These are phyloP conservation scores for Albula glossodonta DNA, from an alignment of 2,113 vertebrate genomes.

Conservation along the genomic window DNA sequence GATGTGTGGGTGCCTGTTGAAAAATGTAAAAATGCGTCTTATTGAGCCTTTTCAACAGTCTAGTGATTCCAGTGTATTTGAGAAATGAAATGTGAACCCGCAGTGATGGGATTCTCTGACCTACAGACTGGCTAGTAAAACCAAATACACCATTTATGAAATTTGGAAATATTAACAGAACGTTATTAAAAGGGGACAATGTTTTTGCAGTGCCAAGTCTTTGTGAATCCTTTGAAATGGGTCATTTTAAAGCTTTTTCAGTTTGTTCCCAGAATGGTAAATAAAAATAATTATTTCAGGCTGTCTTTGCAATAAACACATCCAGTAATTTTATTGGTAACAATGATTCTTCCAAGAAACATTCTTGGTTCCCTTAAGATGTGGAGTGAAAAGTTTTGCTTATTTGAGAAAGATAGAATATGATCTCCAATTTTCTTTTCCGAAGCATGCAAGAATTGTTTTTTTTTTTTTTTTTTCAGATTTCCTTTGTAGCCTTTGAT, in stretches of 20 bases:
- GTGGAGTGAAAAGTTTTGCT: background rate
- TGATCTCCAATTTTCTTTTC: background rate
- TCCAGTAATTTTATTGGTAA: background rate
- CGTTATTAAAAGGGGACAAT: no score
- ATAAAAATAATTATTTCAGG: background rate
- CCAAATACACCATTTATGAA: no score
- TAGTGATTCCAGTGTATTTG: no score
- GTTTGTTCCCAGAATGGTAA: no score
- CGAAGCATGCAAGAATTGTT: background rate
- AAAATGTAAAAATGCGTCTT: no score
- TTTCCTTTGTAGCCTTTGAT: background rate
- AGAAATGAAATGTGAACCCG: no score
- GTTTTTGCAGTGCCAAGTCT: no score
- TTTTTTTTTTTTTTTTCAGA: background rate
- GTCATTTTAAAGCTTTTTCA: background rate
- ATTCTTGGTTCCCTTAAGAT: background rate
- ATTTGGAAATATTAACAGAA: no score
- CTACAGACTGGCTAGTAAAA: no score
- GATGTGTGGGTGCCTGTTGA: no score
- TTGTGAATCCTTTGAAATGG: background rate
- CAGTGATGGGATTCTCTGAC: no score
- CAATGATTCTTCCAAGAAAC: background rate
- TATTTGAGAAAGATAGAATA: background rate
- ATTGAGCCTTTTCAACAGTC: no score
- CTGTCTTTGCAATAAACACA: background rate